These are phyloP conservation scores for Calosoma granatense DNA, from an alignment of 1,140 invertebrate species.

Conservation along the genomic window DNA sequence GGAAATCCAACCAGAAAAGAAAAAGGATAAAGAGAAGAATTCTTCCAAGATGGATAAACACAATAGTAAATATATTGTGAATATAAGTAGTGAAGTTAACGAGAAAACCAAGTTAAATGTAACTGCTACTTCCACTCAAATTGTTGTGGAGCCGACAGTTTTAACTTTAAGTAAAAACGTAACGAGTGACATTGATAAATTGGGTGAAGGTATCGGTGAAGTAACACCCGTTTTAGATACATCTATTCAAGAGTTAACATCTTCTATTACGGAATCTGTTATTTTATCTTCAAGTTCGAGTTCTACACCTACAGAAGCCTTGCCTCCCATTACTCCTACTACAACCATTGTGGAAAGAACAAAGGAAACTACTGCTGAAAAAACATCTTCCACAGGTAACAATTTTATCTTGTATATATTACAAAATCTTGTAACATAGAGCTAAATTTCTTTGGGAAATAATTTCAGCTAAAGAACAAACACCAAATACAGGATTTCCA, in stretches of 20 bases:
- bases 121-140: not conserved
- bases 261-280: constrained; percentile 18
- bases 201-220: constrained; percentile 13
- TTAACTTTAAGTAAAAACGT: not conserved
- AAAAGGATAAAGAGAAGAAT: constrained; percentile 28
- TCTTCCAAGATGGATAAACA: constrained; percentile 26
- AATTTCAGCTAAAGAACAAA: constrained; percentile 11
- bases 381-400: constrained; percentile 12
- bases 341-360: constrained; percentile 1
- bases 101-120: not conserved
- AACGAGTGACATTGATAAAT: not conserved
- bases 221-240: constrained; percentile 22
- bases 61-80: constrained; percentile 13
- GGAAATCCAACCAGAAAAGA: not conserved
- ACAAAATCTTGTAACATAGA: not conserved
- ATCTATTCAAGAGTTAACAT: constrained; percentile 25
- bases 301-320: constrained; percentile 15
- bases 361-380: constrained; percentile 10
- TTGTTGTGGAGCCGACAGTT: not conserved
- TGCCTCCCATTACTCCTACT: constrained; percentile 10
- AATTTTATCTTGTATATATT: constrained; percentile 4
- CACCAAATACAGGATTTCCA: constrained; percentile 17
- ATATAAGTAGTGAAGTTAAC: not conserved
- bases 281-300: constrained; percentile 15
- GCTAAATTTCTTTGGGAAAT: no score